phyloP scores from a whole-genome alignment of 2,888 invertebrate genomes.

The Asteroscopus sphinx region DNA sequence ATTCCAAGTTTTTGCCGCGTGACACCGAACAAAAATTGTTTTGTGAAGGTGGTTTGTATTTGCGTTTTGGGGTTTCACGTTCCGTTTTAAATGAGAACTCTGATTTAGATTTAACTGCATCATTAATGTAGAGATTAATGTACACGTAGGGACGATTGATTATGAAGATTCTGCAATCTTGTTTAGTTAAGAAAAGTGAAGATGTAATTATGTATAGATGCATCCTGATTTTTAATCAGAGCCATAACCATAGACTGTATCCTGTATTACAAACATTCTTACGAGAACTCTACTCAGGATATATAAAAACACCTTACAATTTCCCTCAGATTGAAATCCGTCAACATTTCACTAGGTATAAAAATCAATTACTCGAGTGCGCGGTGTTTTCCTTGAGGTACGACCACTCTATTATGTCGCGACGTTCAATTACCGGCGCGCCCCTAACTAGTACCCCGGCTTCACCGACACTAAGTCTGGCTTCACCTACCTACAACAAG shows the following conservation, averaged over 20 bases:
- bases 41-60: constrained; percentile 16
- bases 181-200: too few relatives aligned
- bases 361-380: constrained; percentile 16
- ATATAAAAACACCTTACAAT: too few relatives aligned
- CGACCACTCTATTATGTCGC: constrained; percentile 28
- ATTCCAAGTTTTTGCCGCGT: constrained; percentile 30
- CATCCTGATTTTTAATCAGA: too few relatives aligned
- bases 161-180: too few relatives aligned
- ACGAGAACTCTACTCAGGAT: too few relatives aligned
- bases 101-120: too few relatives aligned
- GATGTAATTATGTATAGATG: too few relatives aligned
- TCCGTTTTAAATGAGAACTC: constrained; percentile 8
- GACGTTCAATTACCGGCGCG: constrained; percentile 34
- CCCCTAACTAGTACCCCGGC: constrained; percentile 1
- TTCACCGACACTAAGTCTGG: not conserved
- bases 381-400: constrained; percentile 10
- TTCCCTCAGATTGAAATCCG: not conserved
- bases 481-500: not conserved
- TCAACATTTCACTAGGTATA: constrained; percentile 1
- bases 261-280: too few relatives aligned
- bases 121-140: too few relatives aligned
- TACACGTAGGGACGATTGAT: too few relatives aligned
- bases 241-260: too few relatives aligned
- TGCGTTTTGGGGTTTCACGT: constrained; percentile 8
- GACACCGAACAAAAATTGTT: constrained; percentile 30